Evolutionary conservation across 2,797 vertebrate genomes (phyloP).

Genomic region (Mormyrops boulengeri): DNA sequence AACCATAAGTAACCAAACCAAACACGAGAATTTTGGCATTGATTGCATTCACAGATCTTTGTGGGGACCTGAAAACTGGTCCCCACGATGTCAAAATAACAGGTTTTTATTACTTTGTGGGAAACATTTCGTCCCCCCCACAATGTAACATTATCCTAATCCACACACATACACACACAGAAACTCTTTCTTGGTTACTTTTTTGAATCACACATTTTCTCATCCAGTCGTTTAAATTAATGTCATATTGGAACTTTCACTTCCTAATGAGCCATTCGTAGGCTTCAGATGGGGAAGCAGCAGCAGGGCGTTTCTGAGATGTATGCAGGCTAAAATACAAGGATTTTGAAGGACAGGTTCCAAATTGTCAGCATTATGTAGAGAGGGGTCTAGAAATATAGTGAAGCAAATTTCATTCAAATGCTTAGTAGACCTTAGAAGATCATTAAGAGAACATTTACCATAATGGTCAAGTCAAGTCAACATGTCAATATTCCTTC

Average conservation of each 20-base stretch:
- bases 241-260: not conserved
- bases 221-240: slow-evolving; percentile 6
- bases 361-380: not conserved
- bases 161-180: slow-evolving; percentile 11
- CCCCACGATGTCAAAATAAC: not conserved
- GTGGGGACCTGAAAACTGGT: not conserved
- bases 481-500: not conserved
- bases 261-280: slow-evolving; percentile 20
- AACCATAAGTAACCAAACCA: not conserved
- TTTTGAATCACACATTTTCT: not conserved
- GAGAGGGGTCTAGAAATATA: not conserved
- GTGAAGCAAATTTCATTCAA: not conserved
- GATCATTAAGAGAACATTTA: not conserved
- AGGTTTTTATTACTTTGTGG: not conserved
- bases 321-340: not conserved
- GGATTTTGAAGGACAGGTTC: not conserved
- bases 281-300: slow-evolving; percentile 25
- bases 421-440: not conserved
- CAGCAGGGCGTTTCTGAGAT: slow-evolving; percentile 1
- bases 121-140: not conserved
- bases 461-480: not conserved
- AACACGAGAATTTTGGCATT: not conserved
- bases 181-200: slow-evolving; percentile 12
- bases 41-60: not conserved
- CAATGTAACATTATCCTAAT: not conserved